Conservation (phyloP, 2,113 vertebrate genomes). For the Phasianus colchicus region DNA sequence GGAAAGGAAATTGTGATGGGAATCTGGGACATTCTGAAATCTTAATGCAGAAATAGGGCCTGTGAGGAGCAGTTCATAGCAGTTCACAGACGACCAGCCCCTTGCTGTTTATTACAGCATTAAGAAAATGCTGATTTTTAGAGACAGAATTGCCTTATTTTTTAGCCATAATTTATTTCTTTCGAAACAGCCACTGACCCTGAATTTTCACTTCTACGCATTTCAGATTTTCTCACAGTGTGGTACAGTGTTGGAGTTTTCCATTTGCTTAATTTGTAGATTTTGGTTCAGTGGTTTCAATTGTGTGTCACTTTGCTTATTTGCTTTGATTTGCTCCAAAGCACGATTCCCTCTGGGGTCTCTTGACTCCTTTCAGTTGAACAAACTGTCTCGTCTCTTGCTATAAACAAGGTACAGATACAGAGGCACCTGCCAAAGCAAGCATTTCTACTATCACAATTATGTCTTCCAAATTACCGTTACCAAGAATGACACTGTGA, state of each 20-base stretch:
- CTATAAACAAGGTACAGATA: background rate
- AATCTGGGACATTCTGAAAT: constrained; percentile 55
- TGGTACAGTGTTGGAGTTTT: background rate
- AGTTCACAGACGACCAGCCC: background rate
- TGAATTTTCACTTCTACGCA: background rate
- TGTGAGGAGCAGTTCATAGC: background rate
- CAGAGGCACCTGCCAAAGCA: background rate
- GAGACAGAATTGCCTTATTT: background rate
- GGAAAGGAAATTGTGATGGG: constrained; percentile 61
- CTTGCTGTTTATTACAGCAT: background rate
- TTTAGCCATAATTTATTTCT: background rate
- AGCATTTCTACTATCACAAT: background rate
- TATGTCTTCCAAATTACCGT: background rate
- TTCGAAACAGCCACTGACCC: background rate
- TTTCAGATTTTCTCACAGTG: background rate
- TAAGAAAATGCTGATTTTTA: background rate
- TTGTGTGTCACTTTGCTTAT: background rate
- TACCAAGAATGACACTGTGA: background rate
- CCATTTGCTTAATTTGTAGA: background rate
- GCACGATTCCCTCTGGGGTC: background rate
- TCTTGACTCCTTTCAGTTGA: background rate
- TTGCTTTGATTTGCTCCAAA: constrained; percentile 27
- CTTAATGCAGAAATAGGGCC: constrained; percentile 1
- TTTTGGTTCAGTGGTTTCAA: background rate
- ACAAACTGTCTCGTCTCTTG: background rate